Conservation (phyloP, 2,113 vertebrate genomes). For the Lathamus discolor region DNA sequence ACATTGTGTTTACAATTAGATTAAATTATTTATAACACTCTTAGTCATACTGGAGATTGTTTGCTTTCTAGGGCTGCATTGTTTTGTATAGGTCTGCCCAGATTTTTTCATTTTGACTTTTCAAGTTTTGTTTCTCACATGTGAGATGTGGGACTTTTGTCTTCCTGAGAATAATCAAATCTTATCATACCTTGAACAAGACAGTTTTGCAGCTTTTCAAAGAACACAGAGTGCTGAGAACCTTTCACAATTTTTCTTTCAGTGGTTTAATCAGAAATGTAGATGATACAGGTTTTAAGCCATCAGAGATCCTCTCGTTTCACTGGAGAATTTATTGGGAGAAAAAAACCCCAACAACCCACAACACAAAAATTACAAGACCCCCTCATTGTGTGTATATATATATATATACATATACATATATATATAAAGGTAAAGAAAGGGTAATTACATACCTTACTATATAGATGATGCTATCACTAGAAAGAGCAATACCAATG, state of each 20-base stretch:
- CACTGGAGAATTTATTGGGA: neutral
- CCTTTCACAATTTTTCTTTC: neutral
- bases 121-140: neutral
- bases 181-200: neutral
- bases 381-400: neutral
- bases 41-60: neutral
- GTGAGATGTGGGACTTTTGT: neutral
- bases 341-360: neutral
- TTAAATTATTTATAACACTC: neutral
- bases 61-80: neutral
- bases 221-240: neutral
- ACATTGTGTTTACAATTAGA: neutral
- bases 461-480: neutral
- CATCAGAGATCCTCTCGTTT: neutral
- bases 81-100: neutral
- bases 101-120: neutral
- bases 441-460: neutral
- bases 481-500: neutral
- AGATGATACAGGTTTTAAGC: neutral
- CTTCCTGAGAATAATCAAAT: neutral
- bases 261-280: neutral
- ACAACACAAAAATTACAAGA: neutral
- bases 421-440: neutral
- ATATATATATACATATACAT: neutral
- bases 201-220: neutral